phyloP scores from a whole-genome alignment of 2,888 invertebrate species.

The Folsomia manolachei region DNA sequence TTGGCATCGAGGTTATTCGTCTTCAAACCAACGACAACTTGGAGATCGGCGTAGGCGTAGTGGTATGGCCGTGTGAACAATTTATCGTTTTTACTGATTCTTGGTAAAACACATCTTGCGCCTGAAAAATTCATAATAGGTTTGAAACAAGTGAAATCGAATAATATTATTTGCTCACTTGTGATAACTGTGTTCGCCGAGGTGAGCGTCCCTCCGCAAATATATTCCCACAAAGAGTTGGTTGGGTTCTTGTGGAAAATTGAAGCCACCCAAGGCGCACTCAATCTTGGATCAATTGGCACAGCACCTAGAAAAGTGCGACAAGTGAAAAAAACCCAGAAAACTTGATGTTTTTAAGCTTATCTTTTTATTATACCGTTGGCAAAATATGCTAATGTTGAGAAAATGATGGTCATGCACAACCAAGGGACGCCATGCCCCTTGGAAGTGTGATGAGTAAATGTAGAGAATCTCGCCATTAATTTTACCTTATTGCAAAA shows the following conservation, averaged over 20 bases:
- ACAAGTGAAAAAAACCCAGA: too few species aligned
- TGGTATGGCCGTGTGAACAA: constrained; percentile 32
- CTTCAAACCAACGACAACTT: constrained; percentile 35
- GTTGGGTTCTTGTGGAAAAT: constrained; percentile 27
- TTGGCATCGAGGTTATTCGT: constrained; percentile 26
- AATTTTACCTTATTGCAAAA: too few species aligned
- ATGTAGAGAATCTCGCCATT: too few species aligned
- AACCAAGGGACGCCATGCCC: too few species aligned
- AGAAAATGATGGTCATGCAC: too few species aligned
- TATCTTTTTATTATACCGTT: too few species aligned
- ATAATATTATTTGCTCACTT: constrained; percentile 18
- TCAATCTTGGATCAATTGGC: constrained; percentile 23
- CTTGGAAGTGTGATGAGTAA: too few species aligned
- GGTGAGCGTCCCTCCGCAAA: constrained; percentile 38
- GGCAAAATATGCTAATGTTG: too few species aligned
- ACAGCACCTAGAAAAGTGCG: constrained; percentile 11
- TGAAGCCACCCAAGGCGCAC: constrained; percentile 40
- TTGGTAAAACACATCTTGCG: constrained; percentile 30
- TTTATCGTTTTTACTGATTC: constrained; percentile 24
- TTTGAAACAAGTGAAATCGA: neutral
- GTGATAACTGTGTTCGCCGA: constrained; percentile 34
- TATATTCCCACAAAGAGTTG: constrained; percentile 23
- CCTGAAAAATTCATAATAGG: constrained; percentile 13
- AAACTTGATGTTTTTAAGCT: too few species aligned
- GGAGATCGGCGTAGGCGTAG: constrained; percentile 26